Evolutionary conservation across 2,797 vertebrate genomes (phyloP).

Genomic region (Notolabrus celidotus): DNA sequence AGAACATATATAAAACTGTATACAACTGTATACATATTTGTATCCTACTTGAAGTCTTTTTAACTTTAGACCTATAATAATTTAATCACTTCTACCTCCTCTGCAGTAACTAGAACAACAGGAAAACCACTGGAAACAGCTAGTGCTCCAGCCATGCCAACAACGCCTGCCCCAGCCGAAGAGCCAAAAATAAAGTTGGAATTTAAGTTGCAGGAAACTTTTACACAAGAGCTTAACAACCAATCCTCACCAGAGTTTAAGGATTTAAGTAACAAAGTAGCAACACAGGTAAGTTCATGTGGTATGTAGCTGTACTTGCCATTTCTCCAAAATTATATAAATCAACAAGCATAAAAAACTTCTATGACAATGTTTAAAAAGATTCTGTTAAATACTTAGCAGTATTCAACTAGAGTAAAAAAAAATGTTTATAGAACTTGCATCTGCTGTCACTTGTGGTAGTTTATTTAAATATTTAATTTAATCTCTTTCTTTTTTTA

Average conservation of each 20-base stretch:
- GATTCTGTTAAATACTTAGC: too few species aligned
- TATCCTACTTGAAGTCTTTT: too few species aligned
- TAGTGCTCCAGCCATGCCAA: not conserved
- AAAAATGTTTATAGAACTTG: too few species aligned
- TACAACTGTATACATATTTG: too few species aligned
- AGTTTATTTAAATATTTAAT: too few species aligned
- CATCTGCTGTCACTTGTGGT: too few species aligned
- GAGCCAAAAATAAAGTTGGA: not conserved
- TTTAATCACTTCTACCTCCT: not conserved
- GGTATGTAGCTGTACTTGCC: not conserved
- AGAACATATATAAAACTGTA: too few species aligned
- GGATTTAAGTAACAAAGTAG: not conserved
- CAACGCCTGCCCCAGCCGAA: not conserved
- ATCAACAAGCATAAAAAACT: too few species aligned
- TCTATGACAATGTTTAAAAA: too few species aligned
- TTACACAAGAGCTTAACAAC: not conserved
- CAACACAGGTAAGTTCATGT: constrained; percentile 13
- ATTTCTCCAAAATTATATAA: not conserved
- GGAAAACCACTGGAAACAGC: not conserved
- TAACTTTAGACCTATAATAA: too few species aligned
- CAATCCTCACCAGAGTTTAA: constrained; percentile 13
- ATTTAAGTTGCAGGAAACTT: not conserved
- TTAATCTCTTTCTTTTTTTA: too few species aligned
- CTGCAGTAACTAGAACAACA: not conserved
- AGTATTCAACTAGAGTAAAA: too few species aligned